Base-by-base conservation (phyloP, 2,113 vertebrate species). In the Symphodus melops region DNA sequence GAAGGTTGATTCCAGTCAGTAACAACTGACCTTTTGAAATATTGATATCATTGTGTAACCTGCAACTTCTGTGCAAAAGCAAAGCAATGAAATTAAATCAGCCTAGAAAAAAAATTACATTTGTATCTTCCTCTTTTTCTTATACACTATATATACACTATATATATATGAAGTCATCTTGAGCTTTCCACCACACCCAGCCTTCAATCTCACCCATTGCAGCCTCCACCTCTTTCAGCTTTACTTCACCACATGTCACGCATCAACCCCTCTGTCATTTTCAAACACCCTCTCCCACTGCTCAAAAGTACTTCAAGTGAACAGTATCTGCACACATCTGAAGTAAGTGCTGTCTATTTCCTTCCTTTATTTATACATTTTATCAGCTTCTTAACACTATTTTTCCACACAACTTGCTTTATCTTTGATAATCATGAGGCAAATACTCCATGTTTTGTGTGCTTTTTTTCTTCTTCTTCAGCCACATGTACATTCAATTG, bases 91-190 rank as follows among this genome's bases (percentile, higher is more conserved):
- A 48, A 17, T 14, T 48, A 17, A 19, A 17, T 48, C 46, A 17
- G 8, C 39, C 39, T 33, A 5, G 39, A 41, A 10, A 41, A 23
- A 21, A 20, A 81, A 66, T 41, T 37, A n/a, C 19, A 51, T 17
- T 0, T 39, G 0, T 33, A 1, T 41, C 54, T 88, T 83, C 69
- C 71, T 74, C 81, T 81, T 88, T 85, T 62, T n/a, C n/a, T n/a
- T n/a, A n/a, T n/a, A n/a, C n/a, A n/a, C n/a, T n/a, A n/a, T n/a
- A n/a, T n/a, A n/a, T n/a, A n/a, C n/a, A n/a, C n/a, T 25, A 49
- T 52, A 49, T 68, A 79, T 59, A 81, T 9, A 25, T 28, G 17
- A 5, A 25, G 5, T 56, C 3, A 39, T 70, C n/a, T 19, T 75
- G 9, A 33, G 37, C 63, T 64, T 46, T 79, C 21, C 12, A 67